Percentiles rank a stretch among this genome's conserved stretches.
These are phyloP conservation scores for Pterois miles DNA, from an alignment of 2,797 vertebrate genomes.

Conservation along the genomic window DNA sequence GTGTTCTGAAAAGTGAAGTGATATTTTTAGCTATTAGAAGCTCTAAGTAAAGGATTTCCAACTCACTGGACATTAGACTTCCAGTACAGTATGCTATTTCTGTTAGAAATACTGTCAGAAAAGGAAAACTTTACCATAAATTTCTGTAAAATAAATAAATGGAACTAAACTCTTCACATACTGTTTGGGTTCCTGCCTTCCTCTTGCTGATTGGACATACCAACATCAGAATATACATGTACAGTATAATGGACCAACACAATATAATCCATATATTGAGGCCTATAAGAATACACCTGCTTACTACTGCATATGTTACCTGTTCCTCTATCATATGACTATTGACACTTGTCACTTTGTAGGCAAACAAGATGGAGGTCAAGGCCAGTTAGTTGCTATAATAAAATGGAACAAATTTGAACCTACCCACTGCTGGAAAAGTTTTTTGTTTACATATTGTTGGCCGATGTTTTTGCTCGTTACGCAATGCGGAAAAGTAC, in stretches of 20 bases:
- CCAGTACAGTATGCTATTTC: background rate
- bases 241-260: background rate
- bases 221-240: background rate
- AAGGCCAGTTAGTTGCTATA: background rate
- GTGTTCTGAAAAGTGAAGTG: background rate
- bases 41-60: background rate
- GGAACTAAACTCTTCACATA: background rate
- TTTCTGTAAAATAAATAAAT: background rate
- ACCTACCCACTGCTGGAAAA: background rate
- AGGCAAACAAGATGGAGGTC: background rate
- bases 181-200: background rate
- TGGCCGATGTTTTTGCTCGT: background rate
- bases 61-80: background rate
- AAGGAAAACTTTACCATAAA: background rate
- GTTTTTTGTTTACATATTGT: background rate
- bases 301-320: background rate
- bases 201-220: background rate
- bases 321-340: background rate
- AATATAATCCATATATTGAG: background rate
- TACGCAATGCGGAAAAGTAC: constrained; percentile 1
- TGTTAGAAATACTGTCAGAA: background rate
- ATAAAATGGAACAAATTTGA: background rate
- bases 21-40: too few relatives aligned
- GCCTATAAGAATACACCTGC: background rate
- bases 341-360: background rate